Base-by-base conservation (phyloP, 35 echinoderm and acorn worm species). In the Ophioderma brevispina region DNA sequence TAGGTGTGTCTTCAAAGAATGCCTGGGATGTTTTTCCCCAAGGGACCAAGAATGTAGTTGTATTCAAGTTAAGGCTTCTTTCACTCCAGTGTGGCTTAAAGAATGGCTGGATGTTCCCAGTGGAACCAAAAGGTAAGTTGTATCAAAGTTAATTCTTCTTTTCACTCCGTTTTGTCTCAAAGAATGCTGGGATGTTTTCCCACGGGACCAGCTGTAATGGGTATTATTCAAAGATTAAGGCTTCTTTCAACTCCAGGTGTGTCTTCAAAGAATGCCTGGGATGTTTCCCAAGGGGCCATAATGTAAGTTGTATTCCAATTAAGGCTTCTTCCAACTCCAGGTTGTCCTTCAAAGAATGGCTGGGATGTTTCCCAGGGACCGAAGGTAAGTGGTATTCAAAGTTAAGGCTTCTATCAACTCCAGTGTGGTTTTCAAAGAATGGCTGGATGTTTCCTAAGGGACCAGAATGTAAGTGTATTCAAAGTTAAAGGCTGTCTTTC, bases 391-490 rank as follows among this genome's bases (percentile, higher is more conserved):
- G n/a, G n/a, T n/a, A n/a, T n/a, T n/a, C n/a, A n/a, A n/a, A n/a
- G n/a, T n/a, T n/a, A n/a, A n/a, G n/a, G n/a, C n/a, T 11, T n/a
- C n/a, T n/a, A n/a, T n/a, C n/a, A n/a, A n/a, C n/a, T 11, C 8
- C 8, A 21, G 8, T 52, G 21, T 11, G 21, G 8, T 52, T 21
- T 52, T 52, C 8, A 52, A 77, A 92, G 96, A 39, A 90, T 98
- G 32, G 96, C 96, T 78, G 96, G 96, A 98, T 94, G 92, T 98
- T 92, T 78, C 96, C 96, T 34, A 98, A 98, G 86, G 96, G 96
- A 89, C 93, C 92, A 40, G 92, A 98, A 52, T 87, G 95, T 97
- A 76, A 91, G 87, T 93, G 75, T 3, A 0, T 6, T 39, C n/a
- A 46, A 52, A 21, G 8, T 21, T 52, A 52, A 11, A 11, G 8